Evolutionary conservation across 1,140 invertebrate genomes (phyloP).

Genomic region (Drosophila ogumai): DNA sequence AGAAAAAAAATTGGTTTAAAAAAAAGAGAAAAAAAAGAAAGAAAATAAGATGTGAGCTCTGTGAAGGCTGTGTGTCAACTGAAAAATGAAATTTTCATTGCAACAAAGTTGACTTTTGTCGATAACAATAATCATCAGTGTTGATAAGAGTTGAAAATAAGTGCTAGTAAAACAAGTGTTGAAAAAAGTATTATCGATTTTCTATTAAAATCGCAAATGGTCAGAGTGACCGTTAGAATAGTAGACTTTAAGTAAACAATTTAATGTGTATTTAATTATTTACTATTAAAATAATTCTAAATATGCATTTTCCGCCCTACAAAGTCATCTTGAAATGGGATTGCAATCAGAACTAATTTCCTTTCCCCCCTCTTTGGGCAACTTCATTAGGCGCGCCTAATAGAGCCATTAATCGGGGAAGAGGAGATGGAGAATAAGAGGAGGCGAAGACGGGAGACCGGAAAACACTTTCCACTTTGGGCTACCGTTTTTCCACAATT

Average conservation of each 20-base stretch:
- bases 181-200: too few species aligned
- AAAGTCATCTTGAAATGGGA: slow-evolving; percentile 12
- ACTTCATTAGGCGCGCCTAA: slow-evolving; percentile 35
- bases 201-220: too few species aligned
- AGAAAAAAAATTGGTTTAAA: neutral
- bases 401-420: slow-evolving; percentile 24
- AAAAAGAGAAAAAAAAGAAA: neutral
- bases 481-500: slow-evolving; percentile 44
- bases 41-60: neutral
- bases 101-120: neutral
- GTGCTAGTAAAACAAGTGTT: neutral
- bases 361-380: slow-evolving; percentile 7
- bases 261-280: too few species aligned
- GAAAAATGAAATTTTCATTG: neutral
- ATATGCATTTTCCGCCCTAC: slow-evolving; percentile 1
- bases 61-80: neutral
- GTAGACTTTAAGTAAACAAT: too few species aligned
- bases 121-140: neutral
- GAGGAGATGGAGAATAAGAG: neutral
- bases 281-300: neutral
- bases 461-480: slow-evolving; percentile 53
- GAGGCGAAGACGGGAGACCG: neutral
- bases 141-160: neutral
- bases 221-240: too few species aligned
- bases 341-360: slow-evolving; percentile 24